Conservation (phyloP, 2,888 invertebrate genomes). For the Ferrisia virgata region DNA sequence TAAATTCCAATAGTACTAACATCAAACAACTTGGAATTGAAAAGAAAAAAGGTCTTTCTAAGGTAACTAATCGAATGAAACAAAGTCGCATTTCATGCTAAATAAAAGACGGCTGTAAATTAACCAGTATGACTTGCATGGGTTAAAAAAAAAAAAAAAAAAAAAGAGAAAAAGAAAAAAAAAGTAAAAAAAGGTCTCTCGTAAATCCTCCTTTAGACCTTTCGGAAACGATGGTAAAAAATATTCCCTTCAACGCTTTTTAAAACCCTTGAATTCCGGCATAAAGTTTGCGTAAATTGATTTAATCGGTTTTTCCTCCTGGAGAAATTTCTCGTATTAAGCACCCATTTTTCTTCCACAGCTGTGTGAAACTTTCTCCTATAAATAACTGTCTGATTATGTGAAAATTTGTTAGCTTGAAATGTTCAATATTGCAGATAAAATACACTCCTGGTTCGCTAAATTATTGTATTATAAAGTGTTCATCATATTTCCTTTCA, state of each 20-base stretch:
- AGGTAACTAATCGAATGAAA: constrained; percentile 35
- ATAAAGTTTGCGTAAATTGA: constrained; percentile 28
- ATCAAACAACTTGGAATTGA: background rate
- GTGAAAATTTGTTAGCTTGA: constrained; percentile 32
- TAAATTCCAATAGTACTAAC: background rate
- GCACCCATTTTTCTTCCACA: constrained; percentile 17
- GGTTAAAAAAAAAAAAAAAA: background rate
- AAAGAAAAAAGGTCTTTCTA: constrained; percentile 6
- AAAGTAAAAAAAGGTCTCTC: background rate
- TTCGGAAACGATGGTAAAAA: constrained; percentile 32
- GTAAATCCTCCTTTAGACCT: constrained; percentile 32
- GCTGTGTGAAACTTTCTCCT: background rate
- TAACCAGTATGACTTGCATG: constrained; percentile 6
- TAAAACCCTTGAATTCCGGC: constrained; percentile 20
- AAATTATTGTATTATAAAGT: background rate
- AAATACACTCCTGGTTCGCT: background rate
- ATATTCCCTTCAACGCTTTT: constrained; percentile 25
- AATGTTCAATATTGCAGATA: background rate
- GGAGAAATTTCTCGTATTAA: constrained; percentile 19
- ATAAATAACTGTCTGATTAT: constrained; percentile 28
- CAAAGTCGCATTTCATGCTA: constrained; percentile 40
- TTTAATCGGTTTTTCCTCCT: constrained; percentile 18
- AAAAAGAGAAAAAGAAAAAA: background rate
- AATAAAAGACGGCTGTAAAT: constrained; percentile 39
- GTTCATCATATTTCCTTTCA: background rate